These are phyloP conservation scores for Brachionus koreanus DNA, from an alignment of 1,140 invertebrate species.

Conservation along the genomic window DNA sequence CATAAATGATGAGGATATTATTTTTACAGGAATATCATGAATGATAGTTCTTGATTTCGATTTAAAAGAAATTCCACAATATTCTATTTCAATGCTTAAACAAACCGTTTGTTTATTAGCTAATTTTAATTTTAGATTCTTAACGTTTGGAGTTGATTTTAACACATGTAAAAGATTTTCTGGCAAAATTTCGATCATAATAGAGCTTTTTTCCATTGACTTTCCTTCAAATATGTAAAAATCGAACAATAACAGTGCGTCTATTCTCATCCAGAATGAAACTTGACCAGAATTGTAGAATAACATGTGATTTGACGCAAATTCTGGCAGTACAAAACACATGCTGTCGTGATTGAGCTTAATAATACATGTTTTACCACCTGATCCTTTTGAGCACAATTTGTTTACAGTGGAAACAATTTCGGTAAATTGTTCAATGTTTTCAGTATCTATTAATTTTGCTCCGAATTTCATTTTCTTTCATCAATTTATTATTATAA, in stretches of 20 bases:
- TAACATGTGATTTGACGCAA: not conserved
- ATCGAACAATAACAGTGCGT: not conserved
- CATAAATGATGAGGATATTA: not conserved
- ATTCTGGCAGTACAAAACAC: not conserved
- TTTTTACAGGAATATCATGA: slow-evolving; percentile 21
- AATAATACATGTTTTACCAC: not conserved
- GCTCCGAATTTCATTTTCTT: not conserved
- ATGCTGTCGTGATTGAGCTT: not conserved
- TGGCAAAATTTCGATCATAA: not conserved
- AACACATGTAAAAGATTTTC: not conserved
- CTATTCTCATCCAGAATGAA: slow-evolving; percentile 15
- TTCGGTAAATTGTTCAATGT: slow-evolving; percentile 1
- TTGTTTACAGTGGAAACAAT: not conserved
- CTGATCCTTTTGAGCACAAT: not conserved
- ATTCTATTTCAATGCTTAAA: slow-evolving; percentile 3
- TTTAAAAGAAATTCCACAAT: not conserved
- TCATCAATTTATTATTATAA: not conserved
- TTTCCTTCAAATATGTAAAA: slow-evolving; percentile 22
- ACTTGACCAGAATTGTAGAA: not conserved
- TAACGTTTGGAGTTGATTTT: not conserved
- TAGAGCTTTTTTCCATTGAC: not conserved
- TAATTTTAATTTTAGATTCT: not conserved
- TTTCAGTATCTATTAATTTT: not conserved
- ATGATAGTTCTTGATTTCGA: not conserved
- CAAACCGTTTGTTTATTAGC: not conserved